A percentile compares a stretch with the other conserved stretches of the same genome.
These are phyloP conservation scores for Romanogobio albipinnatus DNA, from an alignment of 2,113 vertebrate genomes.

Conservation along the genomic window DNA sequence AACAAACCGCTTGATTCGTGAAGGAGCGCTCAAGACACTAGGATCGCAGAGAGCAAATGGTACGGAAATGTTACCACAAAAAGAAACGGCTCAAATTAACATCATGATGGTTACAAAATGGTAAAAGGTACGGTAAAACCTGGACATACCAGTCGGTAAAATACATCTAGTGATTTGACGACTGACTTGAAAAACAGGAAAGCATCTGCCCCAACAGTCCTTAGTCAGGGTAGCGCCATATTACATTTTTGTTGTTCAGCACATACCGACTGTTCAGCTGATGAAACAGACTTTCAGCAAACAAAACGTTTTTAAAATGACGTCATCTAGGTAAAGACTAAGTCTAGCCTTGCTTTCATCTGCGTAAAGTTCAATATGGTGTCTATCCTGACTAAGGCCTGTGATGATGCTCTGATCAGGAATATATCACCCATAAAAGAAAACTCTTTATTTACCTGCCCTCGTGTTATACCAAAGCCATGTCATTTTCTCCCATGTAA, in stretches of 20 bases:
- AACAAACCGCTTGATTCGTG: slow-evolving; percentile 19
- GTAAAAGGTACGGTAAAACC: slow-evolving; percentile 61
- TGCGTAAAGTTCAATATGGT: background rate
- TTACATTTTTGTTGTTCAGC: too few species aligned
- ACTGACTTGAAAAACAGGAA: background rate
- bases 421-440: background rate
- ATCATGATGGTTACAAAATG: slow-evolving; percentile 60
- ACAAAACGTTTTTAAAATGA: background rate
- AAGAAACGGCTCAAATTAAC: slow-evolving; percentile 53
- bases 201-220: background rate
- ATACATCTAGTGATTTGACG: background rate
- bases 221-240: background rate
- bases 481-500: background rate
- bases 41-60: background rate
- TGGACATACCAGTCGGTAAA: slow-evolving; percentile 64
- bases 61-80: background rate
- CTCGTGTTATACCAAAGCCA: slow-evolving; percentile 5
- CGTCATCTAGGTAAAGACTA: background rate
- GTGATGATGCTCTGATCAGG: background rate
- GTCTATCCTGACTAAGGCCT: background rate
- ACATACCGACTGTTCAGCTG: background rate
- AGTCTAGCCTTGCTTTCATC: background rate
- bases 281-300: background rate
- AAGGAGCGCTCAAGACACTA: background rate
- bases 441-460: slow-evolving; percentile 47